Evolutionary conservation across 1,140 invertebrate genomes (phyloP), one percentile per base, ranked within the genome.

Genomic region (Campoletis sonorensis): DNA sequence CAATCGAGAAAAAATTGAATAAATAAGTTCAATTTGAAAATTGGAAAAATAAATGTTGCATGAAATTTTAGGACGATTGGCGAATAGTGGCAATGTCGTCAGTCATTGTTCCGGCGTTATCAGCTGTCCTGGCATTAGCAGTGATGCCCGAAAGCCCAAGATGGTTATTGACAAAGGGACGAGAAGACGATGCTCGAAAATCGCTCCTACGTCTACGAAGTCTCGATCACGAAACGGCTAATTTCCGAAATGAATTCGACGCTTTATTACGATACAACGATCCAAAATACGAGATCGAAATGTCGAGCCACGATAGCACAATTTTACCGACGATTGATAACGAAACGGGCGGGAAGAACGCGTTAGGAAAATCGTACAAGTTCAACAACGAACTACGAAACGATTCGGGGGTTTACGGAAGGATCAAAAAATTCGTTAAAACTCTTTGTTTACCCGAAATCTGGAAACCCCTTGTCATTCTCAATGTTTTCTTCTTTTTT

Each of bases 191-290:
- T 54, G 94, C 94, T 0, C 92, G 92, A 75, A 84, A 85, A 37
- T 86, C 92, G 0, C 85, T 93, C 0, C 89, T 91, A 18, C 88
- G 90, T 87, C 88, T 94, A 85, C 85, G 94, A 84, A 92, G 93
- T 58, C 80, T 94, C 84, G 23, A 84, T 85, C 88, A 93, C 54
- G 92, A 85, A 70, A 86, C 82, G 21, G 67, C 93, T 1, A 94
- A 97, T 86, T 94, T 97, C 58, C 93, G 95, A 33, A 93, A 94
- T 23, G 97, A 98, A 92, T 93, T 96, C 79, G 89, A 94, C 37
- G 96, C 96, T 76, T 94, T 98, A 78, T 93, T 95, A 81, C 94
- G 94, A 68, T 94, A 96, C 89, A 93, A 93, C 10, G 93, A 95
- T 84, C 84, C 92, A 13, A 93, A 94, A 79, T 93, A 94, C 64